These are phyloP conservation scores for Hydrolagus colliei DNA, from an alignment of 2,797 vertebrate genomes.

Conservation along the genomic window DNA sequence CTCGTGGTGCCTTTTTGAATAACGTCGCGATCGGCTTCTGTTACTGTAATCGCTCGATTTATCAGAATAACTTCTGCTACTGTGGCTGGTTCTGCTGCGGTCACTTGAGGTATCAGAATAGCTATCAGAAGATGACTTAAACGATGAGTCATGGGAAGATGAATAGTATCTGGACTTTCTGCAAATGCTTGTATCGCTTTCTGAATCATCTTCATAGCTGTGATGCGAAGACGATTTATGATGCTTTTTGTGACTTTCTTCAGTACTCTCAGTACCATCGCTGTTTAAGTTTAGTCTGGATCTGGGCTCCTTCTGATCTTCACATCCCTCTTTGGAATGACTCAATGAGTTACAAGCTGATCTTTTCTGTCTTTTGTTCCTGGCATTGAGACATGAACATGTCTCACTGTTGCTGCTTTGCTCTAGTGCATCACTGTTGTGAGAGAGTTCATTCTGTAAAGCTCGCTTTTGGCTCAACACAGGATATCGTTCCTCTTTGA, in stretches of 20 bases:
- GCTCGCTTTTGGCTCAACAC: conserved; percentile 48
- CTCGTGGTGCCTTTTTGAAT: conserved; percentile 52
- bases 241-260: conserved; percentile 43
- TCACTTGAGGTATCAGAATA: conserved; percentile 44
- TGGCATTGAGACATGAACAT: conserved; percentile 55
- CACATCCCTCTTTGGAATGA: conserved; percentile 41
- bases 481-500: conserved; percentile 46
- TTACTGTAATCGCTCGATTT: conserved; percentile 45
- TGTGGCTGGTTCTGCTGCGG: conserved; percentile 36
- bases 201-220: conserved; percentile 47
- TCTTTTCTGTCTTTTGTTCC: conserved; percentile 50
- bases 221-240: conserved; percentile 45
- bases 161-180: conserved; percentile 41
- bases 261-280: conserved; percentile 42
- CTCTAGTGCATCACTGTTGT: conserved; percentile 45
- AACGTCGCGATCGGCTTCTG: conserved; percentile 45
- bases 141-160: conserved; percentile 43
- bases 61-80: conserved; percentile 37
- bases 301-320: conserved; percentile 39
- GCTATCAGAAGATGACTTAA: conserved; percentile 42
- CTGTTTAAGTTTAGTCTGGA: conserved; percentile 37
- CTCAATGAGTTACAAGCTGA: conserved; percentile 39
- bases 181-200: conserved; percentile 42
- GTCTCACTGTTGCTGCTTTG: conserved; percentile 59
- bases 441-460: conserved; percentile 49